Conservation (phyloP, 2,888 invertebrate genomes). For the Poecilobothrus nobilitatus region DNA sequence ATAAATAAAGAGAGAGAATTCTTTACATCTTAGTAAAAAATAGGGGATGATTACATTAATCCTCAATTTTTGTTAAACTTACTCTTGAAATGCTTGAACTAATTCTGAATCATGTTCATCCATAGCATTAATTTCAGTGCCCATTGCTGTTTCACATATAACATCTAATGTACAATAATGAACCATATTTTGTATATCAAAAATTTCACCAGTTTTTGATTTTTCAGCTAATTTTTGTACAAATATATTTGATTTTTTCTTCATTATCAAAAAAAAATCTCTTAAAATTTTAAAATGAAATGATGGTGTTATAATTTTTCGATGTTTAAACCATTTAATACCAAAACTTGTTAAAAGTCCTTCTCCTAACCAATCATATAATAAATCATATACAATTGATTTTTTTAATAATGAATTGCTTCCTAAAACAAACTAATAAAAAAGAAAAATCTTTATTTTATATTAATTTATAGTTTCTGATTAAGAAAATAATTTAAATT, state of each 20-base stretch:
- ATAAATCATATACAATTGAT: conserved; percentile 39
- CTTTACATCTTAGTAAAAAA: too few species aligned
- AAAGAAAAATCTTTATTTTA: too few species aligned
- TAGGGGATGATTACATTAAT: too few species aligned
- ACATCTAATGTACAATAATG: conserved; percentile 46
- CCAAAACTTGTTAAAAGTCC: conserved; percentile 44
- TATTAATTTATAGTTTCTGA: too few species aligned
- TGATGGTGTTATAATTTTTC: too few species aligned
- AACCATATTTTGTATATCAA: conserved; percentile 47
- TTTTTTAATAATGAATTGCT: conserved; percentile 46
- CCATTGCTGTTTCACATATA: too few species aligned
- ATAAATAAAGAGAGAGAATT: too few species aligned
- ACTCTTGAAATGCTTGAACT: conserved; percentile 47
- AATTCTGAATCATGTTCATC: conserved; percentile 45
- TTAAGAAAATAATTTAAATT: conserved; percentile 5
- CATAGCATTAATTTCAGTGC: conserved; percentile 48
- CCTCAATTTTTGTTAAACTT: conserved; percentile 21
- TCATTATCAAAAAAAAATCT: conserved; percentile 40
- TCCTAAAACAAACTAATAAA: conserved; percentile 14
- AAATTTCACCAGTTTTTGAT: conserved; percentile 24
- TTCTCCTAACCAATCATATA: conserved; percentile 45
- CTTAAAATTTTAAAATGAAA: conserved; percentile 38
- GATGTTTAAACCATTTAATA: too few species aligned
- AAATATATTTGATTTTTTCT: conserved; percentile 45
- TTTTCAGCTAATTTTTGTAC: conserved; percentile 32